Evolutionary conservation across 2,797 vertebrate species (phyloP).

Genomic region (Scleropages formosus): DNA sequence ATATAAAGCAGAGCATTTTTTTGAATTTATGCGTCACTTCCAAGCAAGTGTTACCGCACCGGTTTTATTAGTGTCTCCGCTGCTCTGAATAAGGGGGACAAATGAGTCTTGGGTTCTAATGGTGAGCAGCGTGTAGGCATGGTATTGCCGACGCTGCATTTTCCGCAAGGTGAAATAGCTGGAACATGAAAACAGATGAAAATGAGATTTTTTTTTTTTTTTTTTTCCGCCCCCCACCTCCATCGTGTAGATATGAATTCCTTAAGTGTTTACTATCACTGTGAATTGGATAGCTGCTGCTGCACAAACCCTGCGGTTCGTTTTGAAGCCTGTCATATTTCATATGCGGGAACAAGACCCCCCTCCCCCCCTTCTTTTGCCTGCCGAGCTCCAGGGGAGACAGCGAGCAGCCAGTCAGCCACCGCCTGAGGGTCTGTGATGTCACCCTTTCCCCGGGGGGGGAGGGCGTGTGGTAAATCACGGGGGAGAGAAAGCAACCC

Average conservation of each 20-base stretch:
- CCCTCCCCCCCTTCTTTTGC: neutral
- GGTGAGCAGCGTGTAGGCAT: conserved; percentile 40
- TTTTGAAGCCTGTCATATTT: conserved; percentile 33
- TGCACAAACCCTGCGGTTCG: conserved; percentile 5
- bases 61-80: neutral
- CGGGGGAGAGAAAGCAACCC: conserved; percentile 44
- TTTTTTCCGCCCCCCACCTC: conserved; percentile 1
- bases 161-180: conserved; percentile 32
- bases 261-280: conserved; percentile 34
- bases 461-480: conserved; percentile 57
- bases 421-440: conserved; percentile 46
- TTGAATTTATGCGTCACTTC: neutral
- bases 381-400: neutral
- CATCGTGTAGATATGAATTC: conserved; percentile 23
- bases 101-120: conserved; percentile 32
- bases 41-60: conserved; percentile 13
- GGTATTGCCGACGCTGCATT: neutral
- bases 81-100: neutral
- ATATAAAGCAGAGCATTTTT: too few relatives aligned
- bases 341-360: conserved; percentile 23
- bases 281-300: conserved; percentile 37
- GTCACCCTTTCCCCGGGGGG: conserved; percentile 58
- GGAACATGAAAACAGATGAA: conserved; percentile 34
- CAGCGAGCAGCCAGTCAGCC: neutral
- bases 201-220: conserved; percentile 21